Evolutionary conservation across 1,140 invertebrate species (phyloP), one percentile per base, ranked within the genome.

Genomic region (Dendrolimus kikuchii): DNA sequence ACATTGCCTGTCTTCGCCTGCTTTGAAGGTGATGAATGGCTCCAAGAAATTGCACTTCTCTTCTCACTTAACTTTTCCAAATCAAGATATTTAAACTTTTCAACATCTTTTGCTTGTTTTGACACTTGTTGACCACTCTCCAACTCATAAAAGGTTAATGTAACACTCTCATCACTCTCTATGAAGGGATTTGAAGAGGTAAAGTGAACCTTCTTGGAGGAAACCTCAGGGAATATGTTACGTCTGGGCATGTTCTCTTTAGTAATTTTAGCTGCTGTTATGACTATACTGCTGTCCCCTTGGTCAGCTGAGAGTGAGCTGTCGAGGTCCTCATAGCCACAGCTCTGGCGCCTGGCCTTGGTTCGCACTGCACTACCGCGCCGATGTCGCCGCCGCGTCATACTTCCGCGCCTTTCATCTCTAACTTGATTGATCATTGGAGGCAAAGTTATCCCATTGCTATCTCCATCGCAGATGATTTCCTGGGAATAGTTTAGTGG

Each of bases 271-370:
- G 78, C 76, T 44, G 88, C 86, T 50, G 90, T 91, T 5, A 88
- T 72, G 36, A 89, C 68, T 45, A 90, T 80, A 61, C 88, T 88
- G 10, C 85, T 82, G 49, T 90, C 89, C 0, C 89, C 89, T 38
- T 78, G 73, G 64, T 89, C 89, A 5, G 89, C 89, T n/a, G 88
- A 89, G 53, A 89, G 68, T 6, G 89, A 89, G 60, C 88, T 87
- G 65, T 91, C 89, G 6, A 89, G 64, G 53, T 89, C 87, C 64
- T 89, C 85, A 55, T 88, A 87, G 0, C 64, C 71, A 45, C 69
- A 77, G 51, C 68, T 80, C 60, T 83, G 73, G 51, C 85, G 77
- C 46, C 75, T 77, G 8, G 56, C 62, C n/a, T 67, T 71, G 5
- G 65, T 43, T 7, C 74, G 71, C 8, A 77, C 59, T 0, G 81